phyloP scores from a whole-genome alignment of 2,888 invertebrate genomes.

The Masnerella sp. region DNA sequence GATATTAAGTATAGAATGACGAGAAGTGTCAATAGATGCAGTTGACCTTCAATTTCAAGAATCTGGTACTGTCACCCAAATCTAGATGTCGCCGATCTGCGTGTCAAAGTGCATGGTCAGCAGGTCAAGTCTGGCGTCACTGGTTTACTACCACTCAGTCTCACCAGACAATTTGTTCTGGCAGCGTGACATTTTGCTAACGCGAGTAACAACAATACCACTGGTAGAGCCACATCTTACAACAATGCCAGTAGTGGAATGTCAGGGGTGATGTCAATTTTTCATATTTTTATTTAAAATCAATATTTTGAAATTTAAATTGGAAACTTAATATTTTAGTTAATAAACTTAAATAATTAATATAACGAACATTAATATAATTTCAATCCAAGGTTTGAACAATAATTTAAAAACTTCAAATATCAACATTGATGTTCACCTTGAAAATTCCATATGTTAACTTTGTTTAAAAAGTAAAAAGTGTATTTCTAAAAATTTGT shows the following conservation, averaged over 20 bases:
- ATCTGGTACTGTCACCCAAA: constrained; percentile 89
- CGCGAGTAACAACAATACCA: constrained; percentile 84
- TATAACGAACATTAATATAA: no score
- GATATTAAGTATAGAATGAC: constrained; percentile 94
- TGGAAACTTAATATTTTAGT: no score
- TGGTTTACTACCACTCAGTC: constrained; percentile 87
- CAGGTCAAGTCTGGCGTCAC: constrained; percentile 94
- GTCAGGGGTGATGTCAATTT: constrained; percentile 70
- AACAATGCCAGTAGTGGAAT: constrained; percentile 79
- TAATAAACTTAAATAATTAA: no score
- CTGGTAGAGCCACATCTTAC: constrained; percentile 81
- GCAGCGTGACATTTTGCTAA: constrained; percentile 79
- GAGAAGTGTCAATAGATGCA: constrained; percentile 90
- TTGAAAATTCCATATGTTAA: no score
- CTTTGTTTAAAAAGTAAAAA: no score
- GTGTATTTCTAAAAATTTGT: no score
- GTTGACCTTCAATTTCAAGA: constrained; percentile 95
- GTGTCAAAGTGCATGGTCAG: constrained; percentile 95
- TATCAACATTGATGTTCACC: no score
- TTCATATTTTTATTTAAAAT: no score
- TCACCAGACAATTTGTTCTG: constrained; percentile 83
- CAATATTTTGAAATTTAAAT: no score
- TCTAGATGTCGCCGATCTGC: constrained; percentile 93
- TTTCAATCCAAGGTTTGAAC: no score
- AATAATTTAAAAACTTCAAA: no score